phyloP scores from a whole-genome alignment of 2,113 vertebrate species.

The Phalacrocorax brasilianus region DNA sequence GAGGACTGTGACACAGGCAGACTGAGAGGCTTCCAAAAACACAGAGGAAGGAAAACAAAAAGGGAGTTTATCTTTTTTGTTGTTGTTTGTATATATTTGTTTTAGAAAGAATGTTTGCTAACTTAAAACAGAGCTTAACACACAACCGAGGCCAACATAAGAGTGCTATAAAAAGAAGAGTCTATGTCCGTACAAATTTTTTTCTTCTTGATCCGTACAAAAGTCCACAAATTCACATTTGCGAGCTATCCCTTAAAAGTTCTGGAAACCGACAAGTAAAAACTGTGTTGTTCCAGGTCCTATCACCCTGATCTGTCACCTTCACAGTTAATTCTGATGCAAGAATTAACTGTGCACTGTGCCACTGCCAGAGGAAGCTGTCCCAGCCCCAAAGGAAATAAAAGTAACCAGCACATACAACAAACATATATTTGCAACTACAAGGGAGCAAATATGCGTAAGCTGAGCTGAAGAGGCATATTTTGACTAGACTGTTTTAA shows the following conservation, averaged over 20 bases:
- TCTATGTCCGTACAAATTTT: background rate
- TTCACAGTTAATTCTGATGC: background rate
- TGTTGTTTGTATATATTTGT: background rate
- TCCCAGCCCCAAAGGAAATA: conserved; percentile 24
- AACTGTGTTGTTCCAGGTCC: background rate
- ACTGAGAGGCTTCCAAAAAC: background rate
- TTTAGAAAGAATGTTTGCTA: background rate
- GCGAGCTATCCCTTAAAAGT: background rate
- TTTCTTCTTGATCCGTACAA: background rate
- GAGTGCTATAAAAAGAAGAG: background rate
- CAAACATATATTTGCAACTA: background rate
- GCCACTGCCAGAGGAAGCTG: conserved; percentile 19
- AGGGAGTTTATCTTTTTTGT: background rate
- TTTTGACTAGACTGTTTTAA: background rate
- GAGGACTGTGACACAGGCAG: background rate
- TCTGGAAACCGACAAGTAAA: background rate
- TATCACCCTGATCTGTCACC: background rate
- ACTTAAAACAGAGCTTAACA: background rate
- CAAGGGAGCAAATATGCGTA: background rate
- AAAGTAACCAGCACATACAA: background rate
- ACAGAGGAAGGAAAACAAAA: background rate
- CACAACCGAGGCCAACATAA: background rate
- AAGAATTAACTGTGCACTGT: background rate
- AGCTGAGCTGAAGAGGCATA: background rate
- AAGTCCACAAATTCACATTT: background rate